Base-by-base conservation (phyloP, 2,888 invertebrate genomes). In the Podabrus alpinus region DNA sequence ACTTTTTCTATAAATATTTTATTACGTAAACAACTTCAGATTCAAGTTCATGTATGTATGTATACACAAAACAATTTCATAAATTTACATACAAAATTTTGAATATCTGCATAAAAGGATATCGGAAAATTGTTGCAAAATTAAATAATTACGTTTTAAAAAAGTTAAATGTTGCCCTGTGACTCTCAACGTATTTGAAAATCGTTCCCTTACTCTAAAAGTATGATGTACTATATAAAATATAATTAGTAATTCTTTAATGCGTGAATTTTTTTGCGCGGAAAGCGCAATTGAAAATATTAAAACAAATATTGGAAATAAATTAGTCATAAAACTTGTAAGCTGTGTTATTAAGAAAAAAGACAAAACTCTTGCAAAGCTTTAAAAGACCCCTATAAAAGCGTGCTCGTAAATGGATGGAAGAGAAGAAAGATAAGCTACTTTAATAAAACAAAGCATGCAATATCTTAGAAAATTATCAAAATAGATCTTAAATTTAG, bases 401-500 rank as follows among this genome's bases (percentile, higher is more conserved):
- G 45, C 45, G 45, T 45, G 45, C 45, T 45, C 45, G 45, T 45
- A 45, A 45, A 45, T 45, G 45, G 45, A n/a, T 45, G 45, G 45
- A 45, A 7, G 45, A 45, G 45, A 45, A 45, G 45, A 45, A 45
- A n/a, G 45, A 45, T 45, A 45, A 45, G 45, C 45, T 45, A 45
- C 45, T 45, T 45, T 45, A 45, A 45, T 45, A 45, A 45, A 45
- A 45, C 45, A 45, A 45, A 45, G 45, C 45, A 45, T 45, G 45
- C 45, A 45, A 66, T 64, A 21, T 64, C 21, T 64, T 64, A 64
- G n/a, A 17, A 17, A 64, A 64, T 61, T 64, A 64, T 64, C 21
- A 64, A 64, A 64, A 64, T 62, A 64, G 64, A 64, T 21, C 17
- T 64, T 21, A 64, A 64, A 64, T 64, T n/a, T n/a, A 64, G 21